Conservation (phyloP, 1,140 invertebrate species). For the Diuraphis noxia region DNA sequence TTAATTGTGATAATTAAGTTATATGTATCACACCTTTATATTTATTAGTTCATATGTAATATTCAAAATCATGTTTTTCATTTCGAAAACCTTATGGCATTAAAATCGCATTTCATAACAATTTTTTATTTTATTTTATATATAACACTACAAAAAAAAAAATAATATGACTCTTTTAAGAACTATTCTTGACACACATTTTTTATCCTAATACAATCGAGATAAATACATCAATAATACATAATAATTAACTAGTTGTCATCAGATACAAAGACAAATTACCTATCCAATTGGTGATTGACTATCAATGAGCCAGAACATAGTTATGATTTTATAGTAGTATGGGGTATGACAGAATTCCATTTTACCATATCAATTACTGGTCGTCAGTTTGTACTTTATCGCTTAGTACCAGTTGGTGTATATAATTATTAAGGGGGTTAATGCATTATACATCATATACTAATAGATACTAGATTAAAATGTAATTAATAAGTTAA, state of each 20-base stretch:
- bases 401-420: not conserved
- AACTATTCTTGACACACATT: not conserved
- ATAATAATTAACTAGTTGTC: not conserved
- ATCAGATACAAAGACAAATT: not conserved
- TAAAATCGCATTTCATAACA: not conserved
- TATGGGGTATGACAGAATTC: not conserved
- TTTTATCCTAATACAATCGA: not conserved
- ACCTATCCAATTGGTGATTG: not conserved
- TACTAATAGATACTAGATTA: not conserved
- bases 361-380: not conserved
- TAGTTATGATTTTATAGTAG: not conserved
- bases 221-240: not conserved
- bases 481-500: not conserved
- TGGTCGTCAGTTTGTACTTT: not conserved
- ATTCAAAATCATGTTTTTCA: not conserved
- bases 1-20: not conserved
- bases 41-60: not conserved
- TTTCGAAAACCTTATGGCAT: not conserved
- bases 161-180: not conserved
- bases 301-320: not conserved
- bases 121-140: not conserved
- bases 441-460: not conserved
- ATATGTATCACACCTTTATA: not conserved
- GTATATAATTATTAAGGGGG: not conserved
- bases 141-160: not conserved